phyloP scores from a whole-genome alignment of 2,888 invertebrate species.

The Dorcus hopei region DNA sequence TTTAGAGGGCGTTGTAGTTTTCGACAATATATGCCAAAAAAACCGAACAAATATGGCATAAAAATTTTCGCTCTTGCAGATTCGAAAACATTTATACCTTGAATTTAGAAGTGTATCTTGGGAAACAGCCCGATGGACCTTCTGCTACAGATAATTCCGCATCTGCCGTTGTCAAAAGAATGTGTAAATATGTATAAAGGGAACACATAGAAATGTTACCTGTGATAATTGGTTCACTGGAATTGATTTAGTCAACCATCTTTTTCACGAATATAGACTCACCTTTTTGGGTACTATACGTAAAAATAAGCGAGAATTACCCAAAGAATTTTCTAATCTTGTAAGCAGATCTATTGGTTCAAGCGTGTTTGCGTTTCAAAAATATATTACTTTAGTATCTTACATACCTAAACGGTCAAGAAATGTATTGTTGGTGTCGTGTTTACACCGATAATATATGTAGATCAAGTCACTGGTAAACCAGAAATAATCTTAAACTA shows the following conservation, averaged over 20 bases:
- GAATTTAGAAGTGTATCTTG: too few relatives aligned
- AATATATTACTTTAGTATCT: background rate
- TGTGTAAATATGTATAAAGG: too few relatives aligned
- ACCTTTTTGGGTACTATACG: too few relatives aligned
- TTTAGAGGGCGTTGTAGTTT: too few relatives aligned
- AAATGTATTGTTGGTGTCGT: conserved; percentile 6
- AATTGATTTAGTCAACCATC: too few relatives aligned
- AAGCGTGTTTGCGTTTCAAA: background rate
- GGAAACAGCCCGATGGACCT: too few relatives aligned
- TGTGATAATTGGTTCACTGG: too few relatives aligned
- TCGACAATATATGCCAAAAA: conserved; percentile 7
- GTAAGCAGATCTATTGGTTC: conserved; percentile 6
- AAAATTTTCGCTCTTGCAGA: conserved; percentile 1
- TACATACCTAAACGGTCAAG: background rate
- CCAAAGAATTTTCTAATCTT: background rate
- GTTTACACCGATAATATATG: background rate
- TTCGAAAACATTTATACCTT: too few relatives aligned
- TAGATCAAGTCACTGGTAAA: conserved; percentile 10
- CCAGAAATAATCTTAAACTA: conserved; percentile 6
- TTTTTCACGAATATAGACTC: too few relatives aligned
- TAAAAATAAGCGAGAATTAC: background rate
- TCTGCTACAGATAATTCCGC: too few relatives aligned
- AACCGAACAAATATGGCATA: conserved; percentile 8
- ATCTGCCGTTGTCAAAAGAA: too few relatives aligned
- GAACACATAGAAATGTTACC: too few relatives aligned